These are phyloP conservation scores for Artemia sinica DNA, from an alignment of 2,888 invertebrate species.

Conservation along the genomic window DNA sequence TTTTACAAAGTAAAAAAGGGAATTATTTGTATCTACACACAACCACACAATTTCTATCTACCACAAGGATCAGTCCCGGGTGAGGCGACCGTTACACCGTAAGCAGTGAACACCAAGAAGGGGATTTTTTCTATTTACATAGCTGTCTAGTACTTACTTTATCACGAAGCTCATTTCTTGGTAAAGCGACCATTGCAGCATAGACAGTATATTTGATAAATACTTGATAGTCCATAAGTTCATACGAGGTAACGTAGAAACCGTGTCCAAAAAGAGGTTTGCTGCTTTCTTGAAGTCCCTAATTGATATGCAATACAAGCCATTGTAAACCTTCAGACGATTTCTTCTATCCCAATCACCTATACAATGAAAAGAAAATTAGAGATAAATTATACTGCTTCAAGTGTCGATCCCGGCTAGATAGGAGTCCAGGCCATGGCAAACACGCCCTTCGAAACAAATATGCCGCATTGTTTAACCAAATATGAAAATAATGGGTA, in stretches of 20 bases:
- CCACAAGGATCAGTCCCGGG: no score
- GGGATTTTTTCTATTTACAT: no score
- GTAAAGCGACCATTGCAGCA: slow-evolving; percentile 60
- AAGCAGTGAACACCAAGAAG: no score
- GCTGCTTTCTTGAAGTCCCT: slow-evolving; percentile 92
- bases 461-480: no score
- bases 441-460: no score
- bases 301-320: slow-evolving; percentile 85
- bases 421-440: not conserved
- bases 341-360: slow-evolving; percentile 99
- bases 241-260: slow-evolving; percentile 97
- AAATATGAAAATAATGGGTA: no score
- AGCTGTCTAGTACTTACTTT: slow-evolving; percentile 35
- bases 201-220: slow-evolving; percentile 64
- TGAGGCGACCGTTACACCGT: no score
- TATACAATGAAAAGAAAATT: slow-evolving; percentile 32
- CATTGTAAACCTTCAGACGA: slow-evolving; percentile 89
- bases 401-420: slow-evolving; percentile 7
- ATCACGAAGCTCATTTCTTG: slow-evolving; percentile 56
- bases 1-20: no score
- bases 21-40: no score
- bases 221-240: slow-evolving; percentile 90
- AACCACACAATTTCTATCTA: no score
- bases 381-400: not conserved
- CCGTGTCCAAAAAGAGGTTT: slow-evolving; percentile 85